phyloP scores from a whole-genome alignment of 2,113 vertebrate species.

The Pomatostomus ruficeps region DNA sequence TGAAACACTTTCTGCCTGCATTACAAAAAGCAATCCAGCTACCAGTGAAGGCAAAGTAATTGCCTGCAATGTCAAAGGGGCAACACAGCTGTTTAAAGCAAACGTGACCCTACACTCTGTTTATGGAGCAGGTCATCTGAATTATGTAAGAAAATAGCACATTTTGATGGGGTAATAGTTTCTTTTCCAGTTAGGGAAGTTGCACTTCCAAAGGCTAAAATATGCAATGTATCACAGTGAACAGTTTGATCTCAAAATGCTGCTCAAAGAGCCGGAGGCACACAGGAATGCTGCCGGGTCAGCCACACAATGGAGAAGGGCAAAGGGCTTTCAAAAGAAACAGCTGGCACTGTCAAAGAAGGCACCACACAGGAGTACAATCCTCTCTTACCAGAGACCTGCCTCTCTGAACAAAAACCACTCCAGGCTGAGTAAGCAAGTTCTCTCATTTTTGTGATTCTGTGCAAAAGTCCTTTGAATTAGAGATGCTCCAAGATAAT shows the following conservation, averaged over 20 bases:
- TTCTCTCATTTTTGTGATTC: neutral
- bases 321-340: neutral
- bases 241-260: neutral
- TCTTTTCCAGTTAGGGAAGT: neutral
- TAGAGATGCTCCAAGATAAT: neutral
- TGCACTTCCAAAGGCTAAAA: neutral
- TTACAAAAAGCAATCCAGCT: neutral
- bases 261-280: neutral
- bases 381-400: neutral
- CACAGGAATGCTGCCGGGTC: neutral
- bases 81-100: neutral
- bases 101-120: neutral
- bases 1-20: neutral
- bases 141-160: neutral
- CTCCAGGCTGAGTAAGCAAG: neutral
- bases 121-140: neutral
- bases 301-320: neutral
- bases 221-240: neutral
- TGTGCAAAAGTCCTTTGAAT: neutral
- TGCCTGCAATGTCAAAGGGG: neutral
- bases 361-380: neutral
- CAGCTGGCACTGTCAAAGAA: neutral
- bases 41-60: neutral
- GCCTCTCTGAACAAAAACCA: neutral
- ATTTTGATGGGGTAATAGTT: neutral